Base-by-base conservation (phyloP, 2,797 vertebrate genomes). In the Pantherophis vulpinus region DNA sequence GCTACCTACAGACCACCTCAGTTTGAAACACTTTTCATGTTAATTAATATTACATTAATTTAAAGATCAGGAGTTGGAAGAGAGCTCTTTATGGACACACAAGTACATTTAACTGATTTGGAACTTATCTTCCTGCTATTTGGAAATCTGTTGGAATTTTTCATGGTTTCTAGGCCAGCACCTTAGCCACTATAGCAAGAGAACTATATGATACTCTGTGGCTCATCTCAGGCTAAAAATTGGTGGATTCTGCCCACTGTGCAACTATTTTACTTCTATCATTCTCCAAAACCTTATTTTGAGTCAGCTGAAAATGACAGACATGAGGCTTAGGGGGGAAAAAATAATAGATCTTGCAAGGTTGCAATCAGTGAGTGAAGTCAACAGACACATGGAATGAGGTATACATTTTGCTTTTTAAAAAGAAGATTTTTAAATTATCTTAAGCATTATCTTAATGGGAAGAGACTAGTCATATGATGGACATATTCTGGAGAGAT, bases 401-500 rank as follows among this genome's bases (percentile, higher is more conserved):
- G 32, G 25, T 63, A 20, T 16, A 27, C 29, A 54, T 23, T 83
- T 60, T 83, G 51, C 32, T 60, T 92, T 83, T 83, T 87, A 83
- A 93, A 66, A 59, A 1, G 51, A 55, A 42, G 25, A 88, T 63
- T 90, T 91, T 63, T 11, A 58, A 60, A 59, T 58, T 23, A 54
- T 10, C 51, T 54, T 54, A 89, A 63, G 37, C 1, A 83, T 25
- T 47, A 47, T 25, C 74, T 83, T 83, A 54, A 61, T 60, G 29
- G 63, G 14, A 18, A 8, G 55, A 63, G 86, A 94, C 94, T 90
- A 93, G 91, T 92, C 95, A 95, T 86, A 96, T 88, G 93, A 51
- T 61, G 7, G 91, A 94, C 95, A 94, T 88, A 93, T 79, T 96
- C 90, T 94, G 91, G 93, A 91, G 93, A 95, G 56, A 91, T 95